Evolutionary conservation across 2,113 vertebrate genomes (phyloP).

Genomic region (Verasper variegatus): DNA sequence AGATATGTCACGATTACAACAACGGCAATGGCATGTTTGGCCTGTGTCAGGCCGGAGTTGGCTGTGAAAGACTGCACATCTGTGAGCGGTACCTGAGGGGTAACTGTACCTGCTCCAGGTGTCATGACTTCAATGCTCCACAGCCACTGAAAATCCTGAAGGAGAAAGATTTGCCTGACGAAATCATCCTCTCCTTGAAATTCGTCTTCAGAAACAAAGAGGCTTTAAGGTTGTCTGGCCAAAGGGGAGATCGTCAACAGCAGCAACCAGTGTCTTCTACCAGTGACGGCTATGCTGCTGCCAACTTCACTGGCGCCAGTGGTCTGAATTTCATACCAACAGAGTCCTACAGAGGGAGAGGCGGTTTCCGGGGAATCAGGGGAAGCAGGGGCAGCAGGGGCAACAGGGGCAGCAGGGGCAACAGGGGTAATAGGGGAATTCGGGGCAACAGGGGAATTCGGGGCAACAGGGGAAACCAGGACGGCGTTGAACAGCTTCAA

Average conservation of each 20-base stretch:
- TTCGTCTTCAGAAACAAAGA: slow-evolving; percentile 68
- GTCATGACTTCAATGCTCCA: slow-evolving; percentile 69
- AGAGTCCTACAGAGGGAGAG: background rate
- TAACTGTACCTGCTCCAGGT: slow-evolving; percentile 65
- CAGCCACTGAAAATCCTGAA: slow-evolving; percentile 67
- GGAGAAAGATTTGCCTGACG: slow-evolving; percentile 41
- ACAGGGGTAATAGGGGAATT: background rate
- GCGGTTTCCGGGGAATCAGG: background rate
- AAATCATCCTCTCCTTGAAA: slow-evolving; percentile 60
- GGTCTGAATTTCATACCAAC: background rate
- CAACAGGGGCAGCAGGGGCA: background rate
- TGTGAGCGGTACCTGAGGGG: slow-evolving; percentile 67
- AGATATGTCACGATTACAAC: slow-evolving; percentile 81
- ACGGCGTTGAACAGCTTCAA: fast-evolving
- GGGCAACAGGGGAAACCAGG: background rate
- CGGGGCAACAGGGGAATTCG: background rate
- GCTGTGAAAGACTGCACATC: slow-evolving; percentile 75
- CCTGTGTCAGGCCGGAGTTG: slow-evolving; percentile 43
- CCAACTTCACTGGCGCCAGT: fast-evolving
- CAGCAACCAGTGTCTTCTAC: no score
- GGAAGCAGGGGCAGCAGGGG: background rate
- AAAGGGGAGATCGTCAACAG: background rate
- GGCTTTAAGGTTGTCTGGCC: slow-evolving; percentile 33
- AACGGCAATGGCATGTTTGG: slow-evolving; percentile 68
- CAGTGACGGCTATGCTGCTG: background rate